Base-by-base conservation (phyloP, 2,888 invertebrate genomes). In the Noctua comes region DNA sequence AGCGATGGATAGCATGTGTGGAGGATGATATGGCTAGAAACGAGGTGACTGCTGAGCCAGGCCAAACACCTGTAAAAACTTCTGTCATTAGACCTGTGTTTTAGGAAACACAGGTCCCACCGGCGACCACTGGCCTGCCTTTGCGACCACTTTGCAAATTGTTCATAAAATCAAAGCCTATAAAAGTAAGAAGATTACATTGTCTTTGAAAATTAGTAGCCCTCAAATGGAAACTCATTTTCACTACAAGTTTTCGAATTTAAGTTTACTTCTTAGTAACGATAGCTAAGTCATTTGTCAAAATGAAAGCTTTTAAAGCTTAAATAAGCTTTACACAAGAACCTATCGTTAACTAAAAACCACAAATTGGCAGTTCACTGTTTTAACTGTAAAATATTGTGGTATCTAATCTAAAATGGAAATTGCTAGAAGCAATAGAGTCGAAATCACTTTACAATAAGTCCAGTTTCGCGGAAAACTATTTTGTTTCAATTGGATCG, bases 361-460 rank as follows among this genome's bases (percentile, higher is more conserved):
- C 72, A 43, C 75, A 66, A 79, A 84, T 80, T 76, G 80, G 68
- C 68, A 69, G 68, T 68, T 69, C 77, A 62, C 66, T 77, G 71
- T 84, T 84, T 78, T 43, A 76, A 75, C 72, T 70, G 71, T 76
- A 76, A 80, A 82, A 77, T 82, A 74, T 80, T 72, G 77, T 76
- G 71, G 73, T 72, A 79, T 78, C 73, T 80, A 76, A 84, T 88
- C 76, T 82, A 57, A 74, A 79, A 87, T 78, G 72, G 27, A 76
- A 82, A 85, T 76, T 77, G 66, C 24, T 6, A 31, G 54, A 75
- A 66, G 70, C 51, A 13, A 57, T 86, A 31, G 86, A 86, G 82
- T 66, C 21, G 79, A 64, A 36, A 36, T 18, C 24, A 40, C 36
- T 76, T 7, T 54, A 46, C 18, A 64, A 54, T 36, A 36, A 36